phyloP scores from a whole-genome alignment of 2,888 invertebrate genomes.

The Ornithoptera priamus region DNA sequence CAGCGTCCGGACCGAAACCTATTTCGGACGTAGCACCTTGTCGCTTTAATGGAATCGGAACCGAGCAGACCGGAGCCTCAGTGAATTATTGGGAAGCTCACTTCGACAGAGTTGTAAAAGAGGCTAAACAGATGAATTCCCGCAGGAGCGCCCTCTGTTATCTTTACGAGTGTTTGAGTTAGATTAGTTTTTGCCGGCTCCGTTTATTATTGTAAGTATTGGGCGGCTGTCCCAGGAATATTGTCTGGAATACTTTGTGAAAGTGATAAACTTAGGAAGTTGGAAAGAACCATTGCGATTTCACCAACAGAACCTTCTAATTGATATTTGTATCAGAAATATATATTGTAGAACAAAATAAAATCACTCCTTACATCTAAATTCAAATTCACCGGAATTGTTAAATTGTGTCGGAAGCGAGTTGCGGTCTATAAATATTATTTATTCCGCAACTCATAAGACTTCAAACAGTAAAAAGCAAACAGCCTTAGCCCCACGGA shows the following conservation, averaged over 20 bases:
- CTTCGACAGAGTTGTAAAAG: conserved; percentile 57
- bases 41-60: conserved; percentile 34
- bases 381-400: conserved; percentile 4
- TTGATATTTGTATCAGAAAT: no score
- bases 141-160: conserved; percentile 58
- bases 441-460: conserved; percentile 1
- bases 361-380: no score
- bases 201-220: conserved; percentile 62
- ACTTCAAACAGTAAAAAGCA: conserved; percentile 50
- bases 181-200: conserved; percentile 70
- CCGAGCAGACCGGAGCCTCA: conserved; percentile 32
- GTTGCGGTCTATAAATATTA: conserved; percentile 12
- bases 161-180: conserved; percentile 68
- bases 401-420: conserved; percentile 5
- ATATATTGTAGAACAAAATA: no score
- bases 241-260: conserved; percentile 8
- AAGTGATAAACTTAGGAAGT: not conserved
- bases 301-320: no score
- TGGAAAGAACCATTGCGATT: no score
- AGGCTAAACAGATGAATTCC: conserved; percentile 56
- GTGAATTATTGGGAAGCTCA: conserved; percentile 46
- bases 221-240: conserved; percentile 35
- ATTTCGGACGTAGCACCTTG: conserved; percentile 39
- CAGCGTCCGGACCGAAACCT: conserved; percentile 32
- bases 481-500: conserved; percentile 54